A percentile compares a stretch with the other conserved stretches of the same genome.
Conservation (phyloP, 2,888 invertebrate species). For the Agriopis marginaria region DNA sequence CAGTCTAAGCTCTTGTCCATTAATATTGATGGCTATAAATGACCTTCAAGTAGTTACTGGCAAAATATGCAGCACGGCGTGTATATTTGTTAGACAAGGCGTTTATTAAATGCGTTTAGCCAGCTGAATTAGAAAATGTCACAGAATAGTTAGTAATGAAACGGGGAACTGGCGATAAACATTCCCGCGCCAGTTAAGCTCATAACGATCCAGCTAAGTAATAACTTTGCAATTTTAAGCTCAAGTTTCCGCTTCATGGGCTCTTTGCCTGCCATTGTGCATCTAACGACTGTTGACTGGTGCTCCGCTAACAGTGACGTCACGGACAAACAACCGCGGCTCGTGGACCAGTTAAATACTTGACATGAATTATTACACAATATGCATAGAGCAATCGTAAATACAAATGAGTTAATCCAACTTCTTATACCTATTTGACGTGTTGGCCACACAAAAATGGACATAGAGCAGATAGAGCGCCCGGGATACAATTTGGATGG, state of each 20-base stretch:
- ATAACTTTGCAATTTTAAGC: conserved; percentile 14
- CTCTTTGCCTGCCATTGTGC: conserved; percentile 18
- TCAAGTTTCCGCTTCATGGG: conserved; percentile 21
- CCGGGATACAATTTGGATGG: no score
- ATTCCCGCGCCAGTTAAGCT: not conserved
- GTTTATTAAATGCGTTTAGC: no score
- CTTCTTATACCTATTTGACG: no score
- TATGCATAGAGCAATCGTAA: not conserved
- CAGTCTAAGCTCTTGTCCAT: no score
- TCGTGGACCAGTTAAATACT: not conserved
- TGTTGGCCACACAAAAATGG: no score
- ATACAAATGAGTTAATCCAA: no score
- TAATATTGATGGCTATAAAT: no score
- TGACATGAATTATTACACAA: not conserved
- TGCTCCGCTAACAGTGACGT: conserved; percentile 22
- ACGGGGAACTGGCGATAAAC: not conserved
- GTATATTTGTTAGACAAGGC: no score
- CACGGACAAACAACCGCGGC: conserved; percentile 12
- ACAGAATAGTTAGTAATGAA: not conserved
- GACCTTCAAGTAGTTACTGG: no score
- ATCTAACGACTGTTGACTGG: conserved; percentile 30
- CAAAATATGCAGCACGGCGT: no score
- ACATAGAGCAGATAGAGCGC: no score
- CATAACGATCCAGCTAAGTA: not conserved
- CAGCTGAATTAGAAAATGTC: not conserved